These are phyloP conservation scores for Donacobius atricapilla DNA, from an alignment of 2,113 vertebrate species.

Conservation along the genomic window DNA sequence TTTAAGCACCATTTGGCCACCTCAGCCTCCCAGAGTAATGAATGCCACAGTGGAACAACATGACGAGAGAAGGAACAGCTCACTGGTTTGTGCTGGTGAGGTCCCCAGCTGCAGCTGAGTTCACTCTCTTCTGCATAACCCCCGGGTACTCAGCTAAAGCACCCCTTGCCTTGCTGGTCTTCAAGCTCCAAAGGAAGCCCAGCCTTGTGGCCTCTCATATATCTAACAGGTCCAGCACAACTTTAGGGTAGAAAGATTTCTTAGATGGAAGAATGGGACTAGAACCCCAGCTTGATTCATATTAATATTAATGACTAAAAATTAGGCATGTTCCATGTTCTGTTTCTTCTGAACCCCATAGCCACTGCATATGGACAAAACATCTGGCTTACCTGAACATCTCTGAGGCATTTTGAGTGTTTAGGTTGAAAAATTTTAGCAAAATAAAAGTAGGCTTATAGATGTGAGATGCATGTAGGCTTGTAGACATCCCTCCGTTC, in stretches of 20 bases:
- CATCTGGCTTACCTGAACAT: not conserved
- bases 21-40: not conserved
- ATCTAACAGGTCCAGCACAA: not conserved
- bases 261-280: not conserved
- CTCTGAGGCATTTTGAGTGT: not conserved
- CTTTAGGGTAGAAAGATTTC: not conserved
- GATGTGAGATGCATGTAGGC: not conserved
- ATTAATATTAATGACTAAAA: not conserved
- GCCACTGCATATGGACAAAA: not conserved
- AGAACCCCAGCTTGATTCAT: not conserved
- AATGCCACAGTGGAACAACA: not conserved
- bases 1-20: not conserved
- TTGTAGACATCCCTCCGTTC: not conserved
- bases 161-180: not conserved
- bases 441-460: not conserved
- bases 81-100: not conserved
- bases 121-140: not conserved
- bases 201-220: fast-evolving
- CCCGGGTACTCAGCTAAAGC: fast-evolving
- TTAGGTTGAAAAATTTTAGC: not conserved
- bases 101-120: not conserved
- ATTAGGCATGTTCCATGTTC: not conserved
- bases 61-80: not conserved
- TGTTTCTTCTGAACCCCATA: not conserved
- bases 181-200: not conserved